These are phyloP conservation scores for Gasterosteus aculeatus DNA, from an alignment of 2,113 vertebrate species.

Conservation along the genomic window DNA sequence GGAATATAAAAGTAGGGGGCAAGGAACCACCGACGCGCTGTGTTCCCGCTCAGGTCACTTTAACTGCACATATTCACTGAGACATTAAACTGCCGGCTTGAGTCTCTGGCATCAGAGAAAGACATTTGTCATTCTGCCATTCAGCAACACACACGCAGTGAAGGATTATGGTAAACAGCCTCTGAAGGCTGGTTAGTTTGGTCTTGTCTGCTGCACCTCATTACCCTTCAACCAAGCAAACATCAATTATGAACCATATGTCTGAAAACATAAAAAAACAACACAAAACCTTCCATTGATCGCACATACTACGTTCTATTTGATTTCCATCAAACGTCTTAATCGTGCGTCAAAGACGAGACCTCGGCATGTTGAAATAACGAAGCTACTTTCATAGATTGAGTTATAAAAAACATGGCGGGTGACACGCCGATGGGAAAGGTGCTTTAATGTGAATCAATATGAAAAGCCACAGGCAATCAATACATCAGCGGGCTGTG, in stretches of 20 bases:
- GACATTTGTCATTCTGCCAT: slow-evolving; percentile 17
- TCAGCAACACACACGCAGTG: slow-evolving; percentile 4
- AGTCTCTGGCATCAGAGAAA: slow-evolving; percentile 33
- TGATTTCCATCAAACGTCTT: slow-evolving; percentile 2
- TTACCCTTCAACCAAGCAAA: slow-evolving; percentile 26
- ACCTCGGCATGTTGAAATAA: slow-evolving; percentile 19
- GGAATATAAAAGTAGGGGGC: slow-evolving; percentile 17
- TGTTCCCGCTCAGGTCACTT: slow-evolving; percentile 31
- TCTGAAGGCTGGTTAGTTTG: slow-evolving; percentile 19
- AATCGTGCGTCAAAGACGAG: slow-evolving; percentile 7
- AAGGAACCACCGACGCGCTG: not conserved
- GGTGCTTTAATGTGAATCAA: slow-evolving; percentile 48
- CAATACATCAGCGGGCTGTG: slow-evolving; percentile 10
- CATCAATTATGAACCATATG: slow-evolving; percentile 23
- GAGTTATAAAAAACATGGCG: slow-evolving; percentile 49
- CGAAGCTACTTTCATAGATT: slow-evolving; percentile 58
- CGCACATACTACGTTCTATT: not conserved
- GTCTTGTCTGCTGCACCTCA: not conserved
- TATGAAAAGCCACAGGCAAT: slow-evolving; percentile 33
- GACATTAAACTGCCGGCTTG: slow-evolving; percentile 46
- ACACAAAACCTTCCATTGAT: slow-evolving; percentile 11
- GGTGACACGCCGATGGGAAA: slow-evolving; percentile 30
- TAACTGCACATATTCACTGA: slow-evolving; percentile 47
- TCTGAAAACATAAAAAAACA: slow-evolving; percentile 4
- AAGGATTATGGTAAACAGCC: slow-evolving; percentile 30